Evolutionary conservation across 2,888 invertebrate genomes (phyloP).

Genomic region (Malthinus seriepunctatus): DNA sequence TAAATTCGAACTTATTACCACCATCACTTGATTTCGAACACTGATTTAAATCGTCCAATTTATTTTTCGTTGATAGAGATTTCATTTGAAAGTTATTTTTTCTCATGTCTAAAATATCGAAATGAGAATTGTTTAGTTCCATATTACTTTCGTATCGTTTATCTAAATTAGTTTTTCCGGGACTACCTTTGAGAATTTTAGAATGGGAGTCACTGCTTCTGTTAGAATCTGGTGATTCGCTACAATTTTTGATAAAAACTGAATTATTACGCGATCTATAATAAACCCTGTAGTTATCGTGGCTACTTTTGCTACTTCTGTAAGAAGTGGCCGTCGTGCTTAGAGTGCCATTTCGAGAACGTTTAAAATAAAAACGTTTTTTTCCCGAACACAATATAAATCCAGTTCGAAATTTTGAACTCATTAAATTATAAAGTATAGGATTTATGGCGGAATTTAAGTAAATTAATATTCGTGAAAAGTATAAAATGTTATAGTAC

Average conservation of each 20-base stretch:
- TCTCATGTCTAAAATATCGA: neutral
- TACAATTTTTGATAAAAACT: constrained; percentile 44
- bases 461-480: constrained; percentile 84
- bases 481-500: constrained; percentile 82
- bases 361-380: constrained; percentile 56
- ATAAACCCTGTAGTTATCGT: constrained; percentile 47
- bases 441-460: constrained; percentile 90
- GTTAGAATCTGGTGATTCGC: constrained; percentile 58
- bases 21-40: neutral
- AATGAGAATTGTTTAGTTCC: constrained; percentile 9
- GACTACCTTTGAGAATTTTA: constrained; percentile 31
- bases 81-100: neutral
- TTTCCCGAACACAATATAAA: constrained; percentile 71
- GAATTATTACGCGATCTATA: constrained; percentile 47
- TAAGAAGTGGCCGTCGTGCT: constrained; percentile 61
- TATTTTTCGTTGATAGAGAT: neutral
- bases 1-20: neutral
- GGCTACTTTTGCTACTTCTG: constrained; percentile 46
- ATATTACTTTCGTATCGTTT: constrained; percentile 6
- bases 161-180: constrained; percentile 11
- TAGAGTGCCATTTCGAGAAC: constrained; percentile 57
- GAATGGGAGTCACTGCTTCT: constrained; percentile 57
- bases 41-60: neutral
- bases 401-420: constrained; percentile 84
- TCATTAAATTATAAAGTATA: constrained; percentile 90